Base-by-base conservation (phyloP, 2,797 vertebrate species). In the Pithecia hirsuta region DNA sequence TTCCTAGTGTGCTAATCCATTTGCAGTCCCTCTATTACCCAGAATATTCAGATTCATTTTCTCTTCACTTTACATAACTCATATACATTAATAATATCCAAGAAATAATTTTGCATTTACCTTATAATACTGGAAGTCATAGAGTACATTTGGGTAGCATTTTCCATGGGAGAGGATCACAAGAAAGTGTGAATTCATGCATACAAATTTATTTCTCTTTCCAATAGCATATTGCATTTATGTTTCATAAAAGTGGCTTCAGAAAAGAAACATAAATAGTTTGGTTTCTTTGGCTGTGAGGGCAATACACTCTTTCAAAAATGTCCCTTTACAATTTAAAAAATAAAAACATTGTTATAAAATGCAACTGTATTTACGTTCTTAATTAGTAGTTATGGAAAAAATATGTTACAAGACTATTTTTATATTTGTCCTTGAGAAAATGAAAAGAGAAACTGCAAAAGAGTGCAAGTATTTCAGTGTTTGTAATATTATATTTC, bases 31-130 rank as follows among this genome's bases (percentile, higher is more conserved):
- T 80, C 3, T 48, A 76, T 80, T 79, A 39, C 7, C 50, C 26
- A 92, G 15, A 39, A 28, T 83, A 93, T 85, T 81, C 61, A 4
- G 15, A 76, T 88, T 83, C 30, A 93, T 76, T 94, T 74, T 70
- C 36, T 46, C 4, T 13, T 61, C 2, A 15, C 19, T 86, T 55
- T 94, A 79, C 5, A 36, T n/a, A 76, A 7, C 33, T 96, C 8
- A 9, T 86, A 12, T 36, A 57, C 22, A 39, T 2, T 67, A 80
- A 75, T 86, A 82, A 79, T 76, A 72, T 50, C 4, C 52, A 91
- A n/a, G 28, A 88, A 91, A 89, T 83, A 93, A 90, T 90, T 92
- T 82, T 81, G 0, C 9, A 33, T 61, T 93, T 93, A 86, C 80
- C 15, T 85, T 80, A 74, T 11, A 89, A 89, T 79, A 33, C 14